Evolutionary conservation across 2,888 invertebrate genomes (phyloP).

Genomic region (Chelonus formosanus): DNA sequence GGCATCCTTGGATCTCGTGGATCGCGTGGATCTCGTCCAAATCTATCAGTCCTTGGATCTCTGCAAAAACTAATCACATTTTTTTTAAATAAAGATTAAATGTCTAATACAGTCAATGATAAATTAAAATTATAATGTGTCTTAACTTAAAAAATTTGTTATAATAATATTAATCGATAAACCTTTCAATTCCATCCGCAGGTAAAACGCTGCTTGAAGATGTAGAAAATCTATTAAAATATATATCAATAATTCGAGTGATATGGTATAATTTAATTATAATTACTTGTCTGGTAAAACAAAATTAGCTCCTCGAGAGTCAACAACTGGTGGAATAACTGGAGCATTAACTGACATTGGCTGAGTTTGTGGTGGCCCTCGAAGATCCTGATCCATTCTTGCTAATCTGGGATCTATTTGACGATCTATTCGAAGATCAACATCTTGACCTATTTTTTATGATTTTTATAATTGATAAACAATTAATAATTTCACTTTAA

Average conservation of each 20-base stretch:
- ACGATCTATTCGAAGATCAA: constrained; percentile 70
- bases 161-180: constrained; percentile 9
- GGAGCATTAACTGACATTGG: constrained; percentile 49
- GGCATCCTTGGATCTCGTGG: constrained; percentile 69
- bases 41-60: constrained; percentile 61
- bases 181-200: constrained; percentile 63
- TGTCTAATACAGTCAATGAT: no score
- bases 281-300: constrained; percentile 62
- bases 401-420: constrained; percentile 67
- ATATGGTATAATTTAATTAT: constrained; percentile 11
- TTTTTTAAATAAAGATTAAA: no score
- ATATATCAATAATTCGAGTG: not conserved
- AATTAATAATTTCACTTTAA: no score
- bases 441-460: constrained; percentile 68
- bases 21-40: constrained; percentile 59
- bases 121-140: no score
- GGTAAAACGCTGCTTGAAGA: constrained; percentile 58
- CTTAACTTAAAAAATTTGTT: not conserved
- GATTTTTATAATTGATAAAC: no score
- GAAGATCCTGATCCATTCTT: constrained; percentile 80
- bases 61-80: constrained; percentile 51
- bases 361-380: constrained; percentile 68
- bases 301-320: constrained; percentile 52
- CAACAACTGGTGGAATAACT: constrained; percentile 49
- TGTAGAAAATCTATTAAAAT: constrained; percentile 40